These are phyloP conservation scores for Eira barbara DNA, from an alignment of 2,113 vertebrate species.

Conservation along the genomic window DNA sequence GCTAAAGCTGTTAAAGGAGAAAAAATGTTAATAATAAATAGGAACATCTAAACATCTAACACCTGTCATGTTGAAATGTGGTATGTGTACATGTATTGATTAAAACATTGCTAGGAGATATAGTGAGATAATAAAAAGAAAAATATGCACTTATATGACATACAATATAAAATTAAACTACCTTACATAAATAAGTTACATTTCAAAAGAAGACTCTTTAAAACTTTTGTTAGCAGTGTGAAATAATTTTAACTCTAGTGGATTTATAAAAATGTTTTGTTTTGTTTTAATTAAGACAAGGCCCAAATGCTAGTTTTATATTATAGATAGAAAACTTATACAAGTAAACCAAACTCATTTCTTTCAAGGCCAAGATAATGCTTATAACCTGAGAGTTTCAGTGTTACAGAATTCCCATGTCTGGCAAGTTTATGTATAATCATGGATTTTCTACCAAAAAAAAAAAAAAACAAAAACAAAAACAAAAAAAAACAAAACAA, in stretches of 20 bases:
- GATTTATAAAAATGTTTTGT: neutral
- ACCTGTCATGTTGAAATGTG: slow-evolving; percentile 47
- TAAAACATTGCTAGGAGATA: slow-evolving; percentile 58
- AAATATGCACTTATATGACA: neutral
- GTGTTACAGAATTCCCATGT: neutral
- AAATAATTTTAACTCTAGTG: neutral
- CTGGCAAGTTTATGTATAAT: neutral
- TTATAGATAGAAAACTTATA: neutral
- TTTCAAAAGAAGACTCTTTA: slow-evolving; percentile 14
- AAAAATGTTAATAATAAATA: slow-evolving; percentile 24
- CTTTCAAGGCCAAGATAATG: neutral
- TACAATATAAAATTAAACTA: slow-evolving; percentile 28
- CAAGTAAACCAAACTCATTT: neutral
- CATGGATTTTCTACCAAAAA: neutral
- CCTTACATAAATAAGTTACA: neutral
- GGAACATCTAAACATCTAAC: slow-evolving; percentile 31
- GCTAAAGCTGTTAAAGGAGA: slow-evolving; percentile 35
- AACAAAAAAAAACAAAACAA: no score
- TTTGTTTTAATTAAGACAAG: neutral
- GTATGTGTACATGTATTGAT: slow-evolving; percentile 7
- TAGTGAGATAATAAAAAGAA: slow-evolving; percentile 61
- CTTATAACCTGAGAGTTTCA: neutral
- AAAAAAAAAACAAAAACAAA: no score
- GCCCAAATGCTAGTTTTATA: neutral
- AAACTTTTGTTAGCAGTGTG: neutral